These are phyloP conservation scores for Pangasius sanitwongsei DNA, from an alignment of 2,797 vertebrate species.

Conservation along the genomic window DNA sequence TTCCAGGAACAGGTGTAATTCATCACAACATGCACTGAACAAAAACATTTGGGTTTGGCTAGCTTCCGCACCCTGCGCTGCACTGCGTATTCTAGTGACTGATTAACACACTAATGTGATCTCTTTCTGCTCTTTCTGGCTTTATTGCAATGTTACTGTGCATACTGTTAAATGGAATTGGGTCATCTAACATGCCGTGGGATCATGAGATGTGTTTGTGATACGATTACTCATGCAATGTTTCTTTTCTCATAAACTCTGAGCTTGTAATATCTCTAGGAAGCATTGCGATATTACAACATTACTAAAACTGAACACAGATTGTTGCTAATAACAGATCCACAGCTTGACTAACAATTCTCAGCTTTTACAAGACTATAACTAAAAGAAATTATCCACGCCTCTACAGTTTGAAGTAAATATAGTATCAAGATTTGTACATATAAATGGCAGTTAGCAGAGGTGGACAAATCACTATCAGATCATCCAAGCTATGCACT, in stretches of 20 bases:
- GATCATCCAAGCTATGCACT: not conserved
- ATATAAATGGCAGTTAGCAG: not conserved
- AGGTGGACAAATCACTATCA: not conserved
- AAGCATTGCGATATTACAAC: not conserved
- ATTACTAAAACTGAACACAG: not conserved
- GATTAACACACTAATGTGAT: not conserved
- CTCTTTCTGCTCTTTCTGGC: not conserved
- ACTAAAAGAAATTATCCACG: not conserved
- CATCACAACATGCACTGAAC: constrained; percentile 1
- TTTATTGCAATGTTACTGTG: not conserved
- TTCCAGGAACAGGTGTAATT: not conserved
- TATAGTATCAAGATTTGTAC: not conserved
- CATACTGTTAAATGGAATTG: not conserved
- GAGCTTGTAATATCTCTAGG: not conserved
- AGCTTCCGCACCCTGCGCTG: not conserved
- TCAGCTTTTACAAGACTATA: constrained; percentile 3
- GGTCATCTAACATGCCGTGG: not conserved
- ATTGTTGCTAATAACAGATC: not conserved
- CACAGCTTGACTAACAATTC: not conserved
- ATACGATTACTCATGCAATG: not conserved
- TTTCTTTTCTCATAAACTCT: not conserved
- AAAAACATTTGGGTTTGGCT: not conserved
- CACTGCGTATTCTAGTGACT: not conserved
- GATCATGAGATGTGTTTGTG: not conserved
- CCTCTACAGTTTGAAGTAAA: not conserved